Evolutionary conservation across 2,888 invertebrate species (phyloP).

Genomic region (Cosmorhoe ocellata): DNA sequence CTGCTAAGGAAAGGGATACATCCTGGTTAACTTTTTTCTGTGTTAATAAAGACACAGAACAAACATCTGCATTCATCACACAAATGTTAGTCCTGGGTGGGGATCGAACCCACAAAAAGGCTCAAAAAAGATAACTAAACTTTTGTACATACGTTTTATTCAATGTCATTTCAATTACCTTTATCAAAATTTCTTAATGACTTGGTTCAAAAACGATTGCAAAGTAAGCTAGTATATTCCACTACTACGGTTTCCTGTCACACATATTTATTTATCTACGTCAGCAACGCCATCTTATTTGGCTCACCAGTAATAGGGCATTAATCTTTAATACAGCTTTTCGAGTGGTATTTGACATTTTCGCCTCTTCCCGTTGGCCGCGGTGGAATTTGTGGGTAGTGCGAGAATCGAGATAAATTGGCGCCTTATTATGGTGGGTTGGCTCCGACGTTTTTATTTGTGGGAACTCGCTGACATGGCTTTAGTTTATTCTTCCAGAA

Average conservation of each 20-base stretch:
- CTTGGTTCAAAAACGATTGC: too few species aligned
- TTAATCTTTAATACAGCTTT: slow-evolving; percentile 54
- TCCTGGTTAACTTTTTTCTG: too few species aligned
- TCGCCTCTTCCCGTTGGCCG: slow-evolving; percentile 39
- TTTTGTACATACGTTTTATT: too few species aligned
- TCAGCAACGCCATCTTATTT: slow-evolving; percentile 40
- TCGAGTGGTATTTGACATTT: slow-evolving; percentile 50
- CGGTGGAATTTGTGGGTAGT: slow-evolving; percentile 36
- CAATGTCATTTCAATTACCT: too few species aligned
- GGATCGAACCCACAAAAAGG: too few species aligned
- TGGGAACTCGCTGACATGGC: slow-evolving; percentile 2
- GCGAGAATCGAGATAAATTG: slow-evolving; percentile 33
- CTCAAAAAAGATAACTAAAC: too few species aligned
- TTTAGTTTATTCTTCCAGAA: not conserved
- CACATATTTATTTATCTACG: slow-evolving; percentile 22
- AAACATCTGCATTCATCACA: too few species aligned
- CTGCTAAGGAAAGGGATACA: too few species aligned
- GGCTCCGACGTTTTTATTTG: slow-evolving; percentile 10
- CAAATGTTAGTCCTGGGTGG: too few species aligned
- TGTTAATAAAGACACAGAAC: too few species aligned
- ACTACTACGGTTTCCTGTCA: too few species aligned
- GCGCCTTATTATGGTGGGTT: slow-evolving; percentile 4
- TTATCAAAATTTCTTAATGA: too few species aligned
- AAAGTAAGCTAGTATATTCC: slow-evolving; percentile 20
- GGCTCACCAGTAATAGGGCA: slow-evolving; percentile 48